Base-by-base conservation (phyloP, 2,888 invertebrate species). In the Trichopoda pennipes region DNA sequence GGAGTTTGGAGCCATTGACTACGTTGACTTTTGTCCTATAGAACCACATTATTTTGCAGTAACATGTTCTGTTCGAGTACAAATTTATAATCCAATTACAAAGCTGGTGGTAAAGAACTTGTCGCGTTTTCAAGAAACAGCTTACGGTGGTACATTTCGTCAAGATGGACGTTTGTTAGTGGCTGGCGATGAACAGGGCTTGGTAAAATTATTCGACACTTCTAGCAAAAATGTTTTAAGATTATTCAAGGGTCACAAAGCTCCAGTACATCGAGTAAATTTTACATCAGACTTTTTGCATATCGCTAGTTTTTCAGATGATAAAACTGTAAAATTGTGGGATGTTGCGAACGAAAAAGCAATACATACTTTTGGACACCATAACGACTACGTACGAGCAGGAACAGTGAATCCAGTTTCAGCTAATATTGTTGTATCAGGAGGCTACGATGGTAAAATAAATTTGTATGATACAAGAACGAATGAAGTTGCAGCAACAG, bases 1-100 rank as follows among this genome's bases (percentile, higher is more conserved):
- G 91, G 98, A 99, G 91, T 97, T 96, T 91, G 97, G 97, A 23
- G 95, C 96, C 0, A 96, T 99, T 72, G 97, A 98, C 88, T 95
- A 96, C 88, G 94, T 99, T 55, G 96, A 98, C 89, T 97, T 99
- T 89, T 96, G 96, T 81, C 97, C 97, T 0, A 93, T 95, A 12
- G 95, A 97, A 88, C 98, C 98, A 0, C 94, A 96, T 92, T 95
- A 96, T 89, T 96, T 98, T 92, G 98, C 98, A 9, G 96, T 97
- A 19, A 98, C 99, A 72, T 97, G 96, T 89, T 98, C 98, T 0
- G 96, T 96, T 1, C 93, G 96, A 89, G 96, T 98, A 85, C 95
- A 96, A 92, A 92, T 97, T 17, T 98, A 97, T 89, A 96, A 96
- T 91, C 95, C 97, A 1, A 94, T 96, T 56, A 96, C 96, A 44